Conservation (phyloP, 2,888 invertebrate genomes). For the Drosophila ochracea region DNA sequence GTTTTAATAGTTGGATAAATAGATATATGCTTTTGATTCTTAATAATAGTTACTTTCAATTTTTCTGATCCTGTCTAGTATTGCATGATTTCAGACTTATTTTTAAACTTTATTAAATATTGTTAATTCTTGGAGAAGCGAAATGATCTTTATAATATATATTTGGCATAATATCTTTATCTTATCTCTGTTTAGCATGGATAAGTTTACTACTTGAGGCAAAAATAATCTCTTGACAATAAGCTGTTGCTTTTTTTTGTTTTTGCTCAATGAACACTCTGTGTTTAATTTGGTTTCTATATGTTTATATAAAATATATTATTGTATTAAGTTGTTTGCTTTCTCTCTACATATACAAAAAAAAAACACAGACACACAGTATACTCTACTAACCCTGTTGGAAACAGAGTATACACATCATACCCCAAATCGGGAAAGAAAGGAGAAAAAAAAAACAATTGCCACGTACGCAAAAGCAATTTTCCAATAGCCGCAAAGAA, state of each 20-base stretch:
- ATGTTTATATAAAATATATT: too few relatives aligned
- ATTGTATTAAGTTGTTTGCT: background rate
- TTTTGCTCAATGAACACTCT: background rate
- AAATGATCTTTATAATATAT: background rate
- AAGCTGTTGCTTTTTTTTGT: background rate
- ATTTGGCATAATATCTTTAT: background rate
- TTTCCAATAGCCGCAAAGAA: slow-evolving; percentile 77
- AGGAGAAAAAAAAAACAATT: slow-evolving; percentile 56
- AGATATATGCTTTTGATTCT: background rate
- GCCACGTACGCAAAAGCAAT: slow-evolving; percentile 79
- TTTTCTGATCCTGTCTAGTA: background rate
- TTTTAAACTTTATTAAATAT: background rate
- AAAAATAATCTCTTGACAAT: background rate
- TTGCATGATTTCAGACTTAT: background rate
- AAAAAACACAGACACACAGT: too few relatives aligned
- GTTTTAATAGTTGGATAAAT: background rate
- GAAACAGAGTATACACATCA: slow-evolving; percentile 9
- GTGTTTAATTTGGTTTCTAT: background rate
- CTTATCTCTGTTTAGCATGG: background rate
- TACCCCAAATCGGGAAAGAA: background rate
- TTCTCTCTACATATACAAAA: background rate
- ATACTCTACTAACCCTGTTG: background rate
- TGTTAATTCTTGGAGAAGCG: background rate
- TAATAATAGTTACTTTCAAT: too few relatives aligned
- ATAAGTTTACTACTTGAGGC: background rate